phyloP scores from a whole-genome alignment of 2,797 vertebrate species.

The Xenops minutus region DNA sequence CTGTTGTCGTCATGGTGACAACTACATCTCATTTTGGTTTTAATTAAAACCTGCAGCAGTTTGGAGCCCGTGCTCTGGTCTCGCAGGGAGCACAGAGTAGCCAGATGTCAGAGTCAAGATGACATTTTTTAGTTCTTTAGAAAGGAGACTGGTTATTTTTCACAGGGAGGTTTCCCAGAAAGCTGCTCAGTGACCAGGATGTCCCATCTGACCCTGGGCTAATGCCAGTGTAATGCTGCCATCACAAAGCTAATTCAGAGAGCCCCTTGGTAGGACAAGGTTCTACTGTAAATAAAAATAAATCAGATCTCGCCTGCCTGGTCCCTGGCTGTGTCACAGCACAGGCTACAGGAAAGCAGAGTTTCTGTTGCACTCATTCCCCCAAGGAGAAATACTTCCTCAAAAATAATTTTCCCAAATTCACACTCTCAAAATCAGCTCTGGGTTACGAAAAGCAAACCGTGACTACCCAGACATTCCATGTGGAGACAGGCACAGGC shows the following conservation, averaged over 20 bases:
- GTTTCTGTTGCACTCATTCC: background rate
- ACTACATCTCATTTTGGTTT: background rate
- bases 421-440: background rate
- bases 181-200: background rate
- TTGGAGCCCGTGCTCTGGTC: background rate
- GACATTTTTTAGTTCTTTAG: background rate
- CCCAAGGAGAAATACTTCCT: background rate
- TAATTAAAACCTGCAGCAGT: constrained; percentile 16
- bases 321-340: rapidly evolving
- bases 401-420: background rate
- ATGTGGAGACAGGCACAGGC: background rate
- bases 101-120: background rate
- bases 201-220: background rate
- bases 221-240: background rate
- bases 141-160: background rate
- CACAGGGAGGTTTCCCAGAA: background rate
- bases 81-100: background rate
- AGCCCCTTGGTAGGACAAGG: background rate
- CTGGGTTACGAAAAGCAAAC: background rate
- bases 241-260: background rate
- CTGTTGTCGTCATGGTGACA: background rate
- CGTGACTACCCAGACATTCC: too few relatives aligned
- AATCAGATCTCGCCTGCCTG: background rate
- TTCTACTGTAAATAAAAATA: background rate
- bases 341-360: background rate